phyloP scores from a whole-genome alignment of 2,113 vertebrate species.

The Platycercus adscitus region DNA sequence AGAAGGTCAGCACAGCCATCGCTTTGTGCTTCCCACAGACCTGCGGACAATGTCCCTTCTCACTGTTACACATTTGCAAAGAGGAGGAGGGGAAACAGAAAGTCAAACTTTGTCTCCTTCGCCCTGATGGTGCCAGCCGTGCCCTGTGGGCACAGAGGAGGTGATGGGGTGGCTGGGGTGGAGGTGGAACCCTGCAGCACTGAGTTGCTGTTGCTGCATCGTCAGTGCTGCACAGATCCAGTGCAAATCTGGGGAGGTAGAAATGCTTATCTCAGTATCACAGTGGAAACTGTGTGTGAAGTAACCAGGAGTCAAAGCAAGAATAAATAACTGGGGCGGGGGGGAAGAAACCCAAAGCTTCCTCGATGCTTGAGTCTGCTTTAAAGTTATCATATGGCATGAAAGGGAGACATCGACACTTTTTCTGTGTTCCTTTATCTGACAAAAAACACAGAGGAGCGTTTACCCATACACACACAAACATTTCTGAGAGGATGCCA shows the following conservation, averaged over 20 bases:
- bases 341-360: background rate
- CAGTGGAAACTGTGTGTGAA: background rate
- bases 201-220: background rate
- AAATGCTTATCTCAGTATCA: background rate
- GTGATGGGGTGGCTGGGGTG: background rate
- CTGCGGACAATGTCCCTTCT: conserved; percentile 58
- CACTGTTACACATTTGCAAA: background rate
- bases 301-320: background rate
- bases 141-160: background rate
- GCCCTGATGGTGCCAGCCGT: background rate
- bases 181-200: background rate
- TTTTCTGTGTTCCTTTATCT: background rate
- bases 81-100: conserved; percentile 5
- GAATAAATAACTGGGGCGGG: background rate
- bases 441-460: background rate
- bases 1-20: conserved; percentile 14
- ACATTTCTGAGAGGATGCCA: background rate
- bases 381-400: background rate
- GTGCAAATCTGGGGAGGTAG: background rate
- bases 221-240: accelerated
- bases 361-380: background rate
- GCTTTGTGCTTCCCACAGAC: conserved; percentile 55
- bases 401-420: background rate
- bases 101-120: background rate
- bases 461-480: background rate